Conservation (phyloP, 1,140 invertebrate species). For the Drosophila aff. region DNA sequence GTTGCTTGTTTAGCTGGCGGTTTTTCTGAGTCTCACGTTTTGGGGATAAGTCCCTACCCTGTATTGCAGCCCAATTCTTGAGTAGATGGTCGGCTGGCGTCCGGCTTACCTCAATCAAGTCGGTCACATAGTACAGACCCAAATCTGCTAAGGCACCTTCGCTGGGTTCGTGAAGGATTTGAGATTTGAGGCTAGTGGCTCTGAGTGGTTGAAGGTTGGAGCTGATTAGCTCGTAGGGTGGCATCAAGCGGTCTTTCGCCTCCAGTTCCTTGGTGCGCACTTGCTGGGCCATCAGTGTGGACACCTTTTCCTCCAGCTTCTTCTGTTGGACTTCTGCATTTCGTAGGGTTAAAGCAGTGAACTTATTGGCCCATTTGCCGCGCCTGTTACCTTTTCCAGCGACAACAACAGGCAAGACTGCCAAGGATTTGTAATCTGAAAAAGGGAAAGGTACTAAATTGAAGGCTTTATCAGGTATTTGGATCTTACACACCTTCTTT, state of each 20-base stretch:
- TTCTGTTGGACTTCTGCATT: constrained; percentile 57
- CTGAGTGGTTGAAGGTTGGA: constrained; percentile 2
- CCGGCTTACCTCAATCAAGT: constrained; percentile 54
- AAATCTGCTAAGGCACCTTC: constrained; percentile 30
- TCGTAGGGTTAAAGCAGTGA: constrained; percentile 73
- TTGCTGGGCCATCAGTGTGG: constrained; percentile 54
- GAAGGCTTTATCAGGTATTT: neutral
- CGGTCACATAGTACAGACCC: constrained; percentile 57
- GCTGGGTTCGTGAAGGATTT: constrained; percentile 31
- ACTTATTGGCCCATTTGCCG: constrained; percentile 76
- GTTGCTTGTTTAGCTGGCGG: constrained; percentile 12
- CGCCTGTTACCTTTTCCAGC: constrained; percentile 40
- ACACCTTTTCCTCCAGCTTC: constrained; percentile 59
- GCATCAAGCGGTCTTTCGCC: neutral
- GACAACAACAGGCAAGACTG: constrained; percentile 18
- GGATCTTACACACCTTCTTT: constrained; percentile 54
- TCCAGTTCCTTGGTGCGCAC: constrained; percentile 29
- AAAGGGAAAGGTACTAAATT: neutral
- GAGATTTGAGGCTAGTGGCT: neutral
- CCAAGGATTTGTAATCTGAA: constrained; percentile 65
- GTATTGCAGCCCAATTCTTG: constrained; percentile 68
- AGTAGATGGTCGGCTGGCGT: constrained; percentile 62
- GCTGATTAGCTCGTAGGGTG: constrained; percentile 49
- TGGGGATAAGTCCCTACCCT: constrained; percentile 70
- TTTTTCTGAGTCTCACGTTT: constrained; percentile 8